Conservation (phyloP, 2,797 vertebrate genomes). For the Hoplostethus mediterraneus region DNA sequence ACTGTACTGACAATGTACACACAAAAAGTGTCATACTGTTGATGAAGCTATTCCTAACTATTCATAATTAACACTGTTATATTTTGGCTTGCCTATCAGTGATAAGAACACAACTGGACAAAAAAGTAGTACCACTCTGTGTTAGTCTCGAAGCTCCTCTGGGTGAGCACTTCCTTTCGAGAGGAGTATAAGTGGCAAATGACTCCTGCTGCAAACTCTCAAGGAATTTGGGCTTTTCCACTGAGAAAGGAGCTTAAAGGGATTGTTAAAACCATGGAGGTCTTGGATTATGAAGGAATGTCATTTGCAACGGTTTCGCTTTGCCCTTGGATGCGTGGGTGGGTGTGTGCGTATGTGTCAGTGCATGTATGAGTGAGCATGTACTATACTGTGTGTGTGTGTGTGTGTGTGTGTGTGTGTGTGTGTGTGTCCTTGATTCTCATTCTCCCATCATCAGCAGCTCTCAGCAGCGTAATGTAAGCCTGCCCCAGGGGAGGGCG, state of each 20-base stretch:
- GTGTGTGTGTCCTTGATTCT: slow-evolving; percentile 47
- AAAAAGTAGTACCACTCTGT: neutral
- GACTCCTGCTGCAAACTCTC: slow-evolving; percentile 27
- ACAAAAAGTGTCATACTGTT: too few relatives aligned
- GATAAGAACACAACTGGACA: neutral
- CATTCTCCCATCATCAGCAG: slow-evolving; percentile 36
- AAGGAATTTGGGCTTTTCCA: slow-evolving; percentile 29
- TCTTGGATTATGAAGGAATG: slow-evolving; percentile 46
- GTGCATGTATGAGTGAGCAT: slow-evolving; percentile 18
- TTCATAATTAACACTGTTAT: too few relatives aligned
- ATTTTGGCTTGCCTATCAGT: neutral
- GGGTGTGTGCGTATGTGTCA: slow-evolving; percentile 25
- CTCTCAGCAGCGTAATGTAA: slow-evolving; percentile 54
- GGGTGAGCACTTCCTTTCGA: slow-evolving; percentile 13
- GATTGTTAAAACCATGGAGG: slow-evolving; percentile 48
- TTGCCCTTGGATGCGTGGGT: slow-evolving; percentile 52
- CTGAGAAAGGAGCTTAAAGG: slow-evolving; percentile 46
- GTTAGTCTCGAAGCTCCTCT: neutral
- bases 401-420: slow-evolving; percentile 14
- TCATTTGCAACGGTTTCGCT: slow-evolving; percentile 50
- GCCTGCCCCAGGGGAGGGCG: slow-evolving; percentile 41
- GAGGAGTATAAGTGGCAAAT: slow-evolving; percentile 2
- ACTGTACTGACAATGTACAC: too few relatives aligned
- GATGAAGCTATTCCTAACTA: too few relatives aligned
- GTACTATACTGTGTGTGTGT: slow-evolving; percentile 12